Evolutionary conservation across 2,113 vertebrate species (phyloP), one percentile per base, ranked within the genome.

Genomic region (Lamprologus callipterus): DNA sequence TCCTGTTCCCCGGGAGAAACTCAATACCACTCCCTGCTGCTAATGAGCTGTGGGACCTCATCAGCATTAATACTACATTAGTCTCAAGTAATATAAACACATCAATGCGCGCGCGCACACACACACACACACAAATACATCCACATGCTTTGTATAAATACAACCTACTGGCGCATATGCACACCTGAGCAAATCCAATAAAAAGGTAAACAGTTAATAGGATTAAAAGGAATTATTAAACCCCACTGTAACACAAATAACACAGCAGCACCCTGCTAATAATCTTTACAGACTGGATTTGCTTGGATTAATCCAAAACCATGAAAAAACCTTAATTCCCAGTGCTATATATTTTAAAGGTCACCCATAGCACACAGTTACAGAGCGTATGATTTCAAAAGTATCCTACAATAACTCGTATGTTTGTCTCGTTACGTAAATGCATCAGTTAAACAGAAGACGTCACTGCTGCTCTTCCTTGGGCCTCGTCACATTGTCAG

Each of bases 31-130:
- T 95, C 91, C 91, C 85, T 90, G 89, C 91, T 92, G 90, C 94
- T 96, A 96, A 96, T 94, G 95, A 96, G 93, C 94, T 89, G 53
- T 84, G 94, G 93, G 96, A 95, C 80, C 92, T 95, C 92, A 94
- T 95, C 94, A 93, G 93, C 92, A 95, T 96, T 96, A 96, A 95
- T 95, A 94, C 90, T 87, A 94, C 95, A 96, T 96, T 95, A 93
- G 90, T 87, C 84, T 87, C 80, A 85, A 86, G 58, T 85, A 90
- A 53, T 79, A 55, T 79, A 88, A 90, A 89, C 90, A 90, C 79
- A 81, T 60, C 40, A 53, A 7, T 23, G 33, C 19, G 19, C 70
- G 42, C 49, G 54, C 21, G 3, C 31, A 1, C 45, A 4, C 45
- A 9, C 16, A 9, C 47, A 81, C 75, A 33, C 14, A 58, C 16